Percentiles rank a stretch among this genome's conserved stretches.
These are phyloP conservation scores for Delia radicum DNA, from an alignment of 1,140 invertebrate genomes.

Conservation along the genomic window DNA sequence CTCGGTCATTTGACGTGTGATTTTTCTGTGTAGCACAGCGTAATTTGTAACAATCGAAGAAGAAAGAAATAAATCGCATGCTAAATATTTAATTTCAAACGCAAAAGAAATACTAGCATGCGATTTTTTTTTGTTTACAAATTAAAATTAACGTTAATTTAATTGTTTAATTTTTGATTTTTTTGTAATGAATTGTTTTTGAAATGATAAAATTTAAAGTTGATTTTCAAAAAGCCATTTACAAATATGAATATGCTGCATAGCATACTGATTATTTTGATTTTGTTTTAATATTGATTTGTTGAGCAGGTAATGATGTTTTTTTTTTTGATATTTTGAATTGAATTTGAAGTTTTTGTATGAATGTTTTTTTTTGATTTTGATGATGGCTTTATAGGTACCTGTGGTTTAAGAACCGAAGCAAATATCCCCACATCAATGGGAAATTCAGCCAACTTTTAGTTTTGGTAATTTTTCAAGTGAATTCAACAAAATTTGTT, in stretches of 20 bases:
- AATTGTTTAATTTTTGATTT: background rate
- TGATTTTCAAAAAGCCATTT: background rate
- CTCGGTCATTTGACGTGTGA: too few relatives aligned
- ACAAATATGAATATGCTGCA: background rate
- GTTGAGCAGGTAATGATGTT: background rate
- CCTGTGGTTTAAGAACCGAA: slow-evolving; percentile 54
- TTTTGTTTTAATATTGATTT: background rate
- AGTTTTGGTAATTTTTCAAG: too few relatives aligned
- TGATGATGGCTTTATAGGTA: slow-evolving; percentile 35
- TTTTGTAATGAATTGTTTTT: background rate
- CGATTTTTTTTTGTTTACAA: background rate
- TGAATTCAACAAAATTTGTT: background rate
- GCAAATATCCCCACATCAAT: slow-evolving; percentile 56
- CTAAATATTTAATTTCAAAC: background rate
- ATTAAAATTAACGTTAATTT: too few relatives aligned
- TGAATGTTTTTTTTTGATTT: slow-evolving; percentile 12
- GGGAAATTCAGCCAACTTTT: slow-evolving; percentile 53
- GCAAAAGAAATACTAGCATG: background rate
- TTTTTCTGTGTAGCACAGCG: too few relatives aligned
- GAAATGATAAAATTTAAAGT: background rate
- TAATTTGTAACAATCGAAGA: too few relatives aligned
- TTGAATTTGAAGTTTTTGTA: slow-evolving; percentile 21
- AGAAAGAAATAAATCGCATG: background rate
- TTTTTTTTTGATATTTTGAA: slow-evolving; percentile 24
- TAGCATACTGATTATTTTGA: background rate